A percentile compares a stretch with the other conserved stretches of the same genome.
phyloP scores from a whole-genome alignment of 2,888 invertebrate genomes.

The Amiota minor region DNA sequence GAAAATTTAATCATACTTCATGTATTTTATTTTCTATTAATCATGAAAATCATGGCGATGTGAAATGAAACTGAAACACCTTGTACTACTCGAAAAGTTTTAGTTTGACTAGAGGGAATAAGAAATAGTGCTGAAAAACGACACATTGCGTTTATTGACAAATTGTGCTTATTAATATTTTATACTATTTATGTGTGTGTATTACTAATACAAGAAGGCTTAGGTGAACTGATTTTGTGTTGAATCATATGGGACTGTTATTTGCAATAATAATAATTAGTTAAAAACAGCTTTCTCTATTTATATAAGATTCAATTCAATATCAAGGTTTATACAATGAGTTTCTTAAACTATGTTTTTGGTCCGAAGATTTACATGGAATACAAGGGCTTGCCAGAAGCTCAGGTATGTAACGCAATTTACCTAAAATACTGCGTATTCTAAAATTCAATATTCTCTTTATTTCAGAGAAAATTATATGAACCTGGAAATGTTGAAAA shows the following conservation, averaged over 20 bases:
- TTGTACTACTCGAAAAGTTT: too few species aligned
- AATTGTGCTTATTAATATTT: too few species aligned
- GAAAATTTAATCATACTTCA: too few species aligned
- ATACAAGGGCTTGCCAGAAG: slow-evolving; percentile 77
- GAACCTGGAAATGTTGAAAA: slow-evolving; percentile 81
- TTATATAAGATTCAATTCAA: slow-evolving; percentile 5
- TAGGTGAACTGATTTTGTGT: too few species aligned
- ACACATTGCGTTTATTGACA: too few species aligned
- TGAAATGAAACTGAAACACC: too few species aligned
- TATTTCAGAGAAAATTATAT: slow-evolving; percentile 77
- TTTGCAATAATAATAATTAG: slow-evolving; percentile 10
- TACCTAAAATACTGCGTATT: not conserved
- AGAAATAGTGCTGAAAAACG: too few species aligned
- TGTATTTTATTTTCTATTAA: too few species aligned
- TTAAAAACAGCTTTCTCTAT: slow-evolving; percentile 15
- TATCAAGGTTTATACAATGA: slow-evolving; percentile 54
- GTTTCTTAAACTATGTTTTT: slow-evolving; percentile 77
- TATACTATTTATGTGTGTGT: slow-evolving; percentile 7
- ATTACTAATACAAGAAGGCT: not conserved
- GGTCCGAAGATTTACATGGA: slow-evolving; percentile 83
- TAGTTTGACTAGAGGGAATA: too few species aligned
- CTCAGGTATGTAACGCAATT: slow-evolving; percentile 73
- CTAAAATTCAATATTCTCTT: not conserved
- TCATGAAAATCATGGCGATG: too few species aligned
- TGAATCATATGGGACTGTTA: slow-evolving; percentile 2